Evolutionary conservation across 1,140 invertebrate species (phyloP), one percentile per base, ranked within the genome.

Genomic region (Sitophilus oryzae): DNA sequence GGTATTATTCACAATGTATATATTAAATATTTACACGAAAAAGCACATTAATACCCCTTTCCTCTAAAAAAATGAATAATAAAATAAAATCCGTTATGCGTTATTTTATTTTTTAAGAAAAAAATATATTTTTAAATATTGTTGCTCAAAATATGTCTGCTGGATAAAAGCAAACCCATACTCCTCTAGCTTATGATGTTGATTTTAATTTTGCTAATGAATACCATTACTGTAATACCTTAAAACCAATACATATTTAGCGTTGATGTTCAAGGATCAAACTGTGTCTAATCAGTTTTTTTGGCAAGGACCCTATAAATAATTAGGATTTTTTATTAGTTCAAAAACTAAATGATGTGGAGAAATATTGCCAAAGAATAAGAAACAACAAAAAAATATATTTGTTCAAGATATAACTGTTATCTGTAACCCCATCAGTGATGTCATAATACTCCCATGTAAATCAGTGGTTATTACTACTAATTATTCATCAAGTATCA

Each of bases 281-380:
- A 46, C 34, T 46, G 30, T 46, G 30, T 46, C 22, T 23, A 34
- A 34, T 25, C 10, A 3, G 25, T 20, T 30, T 30, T 35, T 46
- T 19, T 15, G 35, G 19, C 22, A 46, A 19, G 5, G 21, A 19
- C 15, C 40, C 21, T 42, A 42, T 5, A 6, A 30, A 11, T 30
- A 30, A 42, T 30, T 30, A 45, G 5, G 15, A 22, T 14, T 1
- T 45, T 3, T 14, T n/a, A 8, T 25, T 22, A 22, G 19, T 45
- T 45, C n/a, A n/a, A 45, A 25, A 23, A 6, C 21, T 15, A 45
- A 25, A n/a, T 45, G 21, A n/a, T 45, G 23, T 23, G 19, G 18
- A 18, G 35, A n/a, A 46, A 51, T 34, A 25, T 51, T 51, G 49
- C 49, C 49, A 51, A 51, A 51, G 38, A 42, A 18, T 23, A 40